These are phyloP conservation scores for Cynodonichthys magdalenae DNA, from an alignment of 2,797 vertebrate species.

Conservation along the genomic window DNA sequence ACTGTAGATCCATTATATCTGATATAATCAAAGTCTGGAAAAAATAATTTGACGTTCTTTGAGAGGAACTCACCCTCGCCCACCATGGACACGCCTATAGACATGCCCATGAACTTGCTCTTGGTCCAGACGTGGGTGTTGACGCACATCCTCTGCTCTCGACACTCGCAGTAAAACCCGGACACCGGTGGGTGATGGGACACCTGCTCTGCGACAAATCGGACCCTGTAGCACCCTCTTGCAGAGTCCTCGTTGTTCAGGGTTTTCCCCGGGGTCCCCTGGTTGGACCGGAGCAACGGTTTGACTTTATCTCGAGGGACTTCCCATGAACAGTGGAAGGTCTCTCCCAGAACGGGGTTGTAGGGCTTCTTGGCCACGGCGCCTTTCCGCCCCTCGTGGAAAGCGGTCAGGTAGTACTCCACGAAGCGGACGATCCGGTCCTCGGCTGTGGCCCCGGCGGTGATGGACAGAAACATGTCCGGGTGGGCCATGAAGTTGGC, in stretches of 20 bases:
- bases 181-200: constrained; percentile 94
- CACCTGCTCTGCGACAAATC: constrained; percentile 93
- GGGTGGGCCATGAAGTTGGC: constrained; percentile 97
- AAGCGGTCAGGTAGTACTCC: constrained; percentile 95
- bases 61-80: constrained; percentile 85
- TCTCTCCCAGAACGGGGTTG: constrained; percentile 94
- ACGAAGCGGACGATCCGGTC: constrained; percentile 92
- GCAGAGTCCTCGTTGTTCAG: constrained; percentile 60
- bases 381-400: constrained; percentile 93
- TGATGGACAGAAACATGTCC: constrained; percentile 91
- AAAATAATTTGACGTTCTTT: too few species aligned
- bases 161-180: constrained; percentile 95
- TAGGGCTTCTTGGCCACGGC: constrained; percentile 96
- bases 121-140: constrained; percentile 94
- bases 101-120: constrained; percentile 99
- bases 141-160: constrained; percentile 89
- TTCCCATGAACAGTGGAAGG: constrained; percentile 94
- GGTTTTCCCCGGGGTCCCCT: constrained; percentile 51
- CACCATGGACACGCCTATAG: constrained; percentile 94
- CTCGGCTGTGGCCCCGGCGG: constrained; percentile 86
- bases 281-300: constrained; percentile 72
- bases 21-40: too few species aligned
- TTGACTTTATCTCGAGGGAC: constrained; percentile 88
- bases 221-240: constrained; percentile 80
- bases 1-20: too few species aligned